Evolutionary conservation across 2,888 invertebrate species (phyloP).

Genomic region (Patella pellucida): DNA sequence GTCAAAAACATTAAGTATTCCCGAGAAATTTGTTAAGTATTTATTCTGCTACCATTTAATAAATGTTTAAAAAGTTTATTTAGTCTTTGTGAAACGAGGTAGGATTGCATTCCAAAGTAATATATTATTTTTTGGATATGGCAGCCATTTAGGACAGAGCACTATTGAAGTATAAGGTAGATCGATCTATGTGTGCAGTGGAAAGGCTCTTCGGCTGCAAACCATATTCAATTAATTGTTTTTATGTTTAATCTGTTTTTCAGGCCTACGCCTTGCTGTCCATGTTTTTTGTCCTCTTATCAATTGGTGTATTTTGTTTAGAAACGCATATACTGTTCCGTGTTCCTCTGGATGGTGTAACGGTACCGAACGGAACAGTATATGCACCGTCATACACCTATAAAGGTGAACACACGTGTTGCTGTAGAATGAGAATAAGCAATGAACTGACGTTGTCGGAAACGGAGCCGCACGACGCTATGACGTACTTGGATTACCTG

Average conservation of each 20-base stretch:
- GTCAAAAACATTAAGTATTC: too few species aligned
- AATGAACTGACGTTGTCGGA: constrained; percentile 36
- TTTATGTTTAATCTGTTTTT: constrained; percentile 17
- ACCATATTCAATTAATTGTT: neutral
- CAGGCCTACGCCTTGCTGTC: constrained; percentile 66
- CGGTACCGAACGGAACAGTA: constrained; percentile 21
- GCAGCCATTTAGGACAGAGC: too few species aligned
- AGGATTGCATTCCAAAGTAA: too few species aligned
- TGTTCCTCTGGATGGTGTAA: constrained; percentile 48
- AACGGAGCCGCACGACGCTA: constrained; percentile 57
- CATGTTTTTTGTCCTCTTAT: constrained; percentile 66
- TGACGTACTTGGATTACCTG: constrained; percentile 62
- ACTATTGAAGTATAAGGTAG: too few species aligned
- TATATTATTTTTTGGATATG: too few species aligned
- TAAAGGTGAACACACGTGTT: constrained; percentile 25
- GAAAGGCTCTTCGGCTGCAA: too few species aligned
- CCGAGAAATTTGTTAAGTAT: too few species aligned
- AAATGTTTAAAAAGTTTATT: too few species aligned
- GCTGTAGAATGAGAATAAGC: constrained; percentile 28
- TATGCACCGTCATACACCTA: neutral
- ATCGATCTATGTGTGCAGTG: too few species aligned
- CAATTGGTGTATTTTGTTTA: constrained; percentile 66
- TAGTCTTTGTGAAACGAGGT: too few species aligned
- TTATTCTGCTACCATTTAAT: too few species aligned
- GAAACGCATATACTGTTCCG: constrained; percentile 67